Percentiles rank a stretch among this genome's conserved stretches.
These are phyloP conservation scores for Rhinogobius similis DNA, from an alignment of 2,113 vertebrate species.

Conservation along the genomic window DNA sequence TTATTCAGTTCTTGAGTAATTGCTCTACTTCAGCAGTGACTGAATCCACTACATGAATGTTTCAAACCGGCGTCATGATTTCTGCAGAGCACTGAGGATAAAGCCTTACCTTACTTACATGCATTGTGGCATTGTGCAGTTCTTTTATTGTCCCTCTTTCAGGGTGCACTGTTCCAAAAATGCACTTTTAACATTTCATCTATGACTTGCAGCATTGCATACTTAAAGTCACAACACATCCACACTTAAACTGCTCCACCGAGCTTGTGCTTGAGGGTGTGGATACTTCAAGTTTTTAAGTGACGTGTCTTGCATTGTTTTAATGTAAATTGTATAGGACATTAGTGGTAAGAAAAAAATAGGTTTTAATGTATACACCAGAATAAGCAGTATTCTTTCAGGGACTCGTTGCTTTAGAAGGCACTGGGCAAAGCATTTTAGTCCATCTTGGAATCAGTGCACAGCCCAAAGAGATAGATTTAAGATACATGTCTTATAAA, in stretches of 20 bases:
- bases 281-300: constrained; percentile 5
- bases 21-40: constrained; percentile 8
- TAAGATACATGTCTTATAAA: constrained; percentile 50
- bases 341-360: constrained; percentile 6
- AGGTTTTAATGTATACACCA: neutral
- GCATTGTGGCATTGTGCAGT: constrained; percentile 37
- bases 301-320: constrained; percentile 1
- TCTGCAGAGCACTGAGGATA: constrained; percentile 53
- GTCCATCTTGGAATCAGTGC: constrained; percentile 27
- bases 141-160: constrained; percentile 22
- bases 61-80: constrained; percentile 42
- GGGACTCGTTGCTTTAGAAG: neutral
- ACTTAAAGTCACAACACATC: constrained; percentile 9
- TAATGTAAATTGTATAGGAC: neutral
- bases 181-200: constrained; percentile 38
- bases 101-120: constrained; percentile 68
- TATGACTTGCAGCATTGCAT: constrained; percentile 10
- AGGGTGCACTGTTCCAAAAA: constrained; percentile 33
- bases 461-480: constrained; percentile 40
- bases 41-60: constrained; percentile 66
- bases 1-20: neutral
- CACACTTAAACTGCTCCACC: constrained; percentile 4
- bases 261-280: constrained; percentile 11
- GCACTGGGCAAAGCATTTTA: constrained; percentile 15
- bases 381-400: constrained; percentile 11